phyloP scores from a whole-genome alignment of 2,113 vertebrate genomes.

The Xiphophorus couchianus region DNA sequence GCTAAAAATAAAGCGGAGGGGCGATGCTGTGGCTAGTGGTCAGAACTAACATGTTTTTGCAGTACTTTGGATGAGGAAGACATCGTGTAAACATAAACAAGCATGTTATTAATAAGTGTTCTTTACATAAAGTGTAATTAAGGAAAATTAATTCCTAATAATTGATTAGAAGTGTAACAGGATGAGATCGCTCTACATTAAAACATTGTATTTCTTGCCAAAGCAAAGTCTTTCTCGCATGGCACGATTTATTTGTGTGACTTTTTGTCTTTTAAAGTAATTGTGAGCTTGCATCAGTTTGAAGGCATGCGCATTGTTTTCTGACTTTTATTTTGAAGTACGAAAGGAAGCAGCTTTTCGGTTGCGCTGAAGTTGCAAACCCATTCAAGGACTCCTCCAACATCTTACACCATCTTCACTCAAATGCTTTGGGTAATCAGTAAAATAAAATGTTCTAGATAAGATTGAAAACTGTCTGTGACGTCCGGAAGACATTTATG shows the following conservation, averaged over 20 bases:
- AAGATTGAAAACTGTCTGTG: too few species aligned
- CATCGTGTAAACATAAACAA: background rate
- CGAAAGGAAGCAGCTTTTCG: background rate
- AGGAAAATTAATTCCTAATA: background rate
- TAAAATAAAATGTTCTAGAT: too few species aligned
- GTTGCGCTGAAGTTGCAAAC: too few species aligned
- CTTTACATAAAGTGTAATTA: background rate
- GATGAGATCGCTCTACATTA: background rate
- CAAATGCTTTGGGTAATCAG: too few species aligned
- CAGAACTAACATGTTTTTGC: constrained; percentile 42
- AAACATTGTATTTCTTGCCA: background rate
- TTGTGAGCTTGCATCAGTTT: background rate
- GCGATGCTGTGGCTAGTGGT: constrained; percentile 15
- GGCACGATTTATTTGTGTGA: background rate
- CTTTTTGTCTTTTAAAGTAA: background rate
- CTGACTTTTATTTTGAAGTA: background rate
- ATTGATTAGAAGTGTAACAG: background rate
- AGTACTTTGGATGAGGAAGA: constrained; percentile 35
- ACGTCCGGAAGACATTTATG: too few species aligned
- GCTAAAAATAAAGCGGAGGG: constrained; percentile 37
- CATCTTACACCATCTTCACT: too few species aligned
- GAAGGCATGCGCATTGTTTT: background rate
- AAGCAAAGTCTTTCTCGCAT: background rate
- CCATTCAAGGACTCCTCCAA: too few species aligned
- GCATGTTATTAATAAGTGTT: background rate